These are phyloP conservation scores for Cephus pygmeus DNA, from an alignment of 2,888 invertebrate genomes.

Conservation along the genomic window DNA sequence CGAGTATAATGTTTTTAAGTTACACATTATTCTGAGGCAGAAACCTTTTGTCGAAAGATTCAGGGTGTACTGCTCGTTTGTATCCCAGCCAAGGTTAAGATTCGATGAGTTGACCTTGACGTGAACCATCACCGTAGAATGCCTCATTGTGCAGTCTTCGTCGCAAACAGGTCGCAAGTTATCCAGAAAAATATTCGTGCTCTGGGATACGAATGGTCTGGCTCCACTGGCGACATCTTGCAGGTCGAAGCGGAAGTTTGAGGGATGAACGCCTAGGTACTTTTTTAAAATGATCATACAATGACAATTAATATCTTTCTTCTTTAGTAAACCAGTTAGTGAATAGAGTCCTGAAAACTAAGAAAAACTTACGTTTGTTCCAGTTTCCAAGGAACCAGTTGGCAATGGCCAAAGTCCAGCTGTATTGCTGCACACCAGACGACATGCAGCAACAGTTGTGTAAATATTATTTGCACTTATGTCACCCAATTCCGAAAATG, in stretches of 20 bases:
- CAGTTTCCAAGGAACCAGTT: conserved; percentile 34
- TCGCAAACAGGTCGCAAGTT: conserved; percentile 73
- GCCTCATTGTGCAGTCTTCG: conserved; percentile 65
- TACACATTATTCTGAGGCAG: not conserved
- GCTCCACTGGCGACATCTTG: conserved; percentile 43
- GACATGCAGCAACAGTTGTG: conserved; percentile 46
- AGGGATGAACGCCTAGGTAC: conserved; percentile 31
- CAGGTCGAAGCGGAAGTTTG: conserved; percentile 25
- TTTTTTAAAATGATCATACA: conserved; percentile 11
- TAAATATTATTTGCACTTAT: conserved; percentile 31
- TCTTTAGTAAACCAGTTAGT: not conserved
- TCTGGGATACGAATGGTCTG: conserved; percentile 69
- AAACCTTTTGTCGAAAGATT: conserved; percentile 71
- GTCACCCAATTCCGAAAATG: conserved; percentile 21
- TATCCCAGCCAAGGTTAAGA: conserved; percentile 72
- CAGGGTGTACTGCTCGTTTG: conserved; percentile 77
- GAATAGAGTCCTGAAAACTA: not conserved
- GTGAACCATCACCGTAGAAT: conserved; percentile 71
- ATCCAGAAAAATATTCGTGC: conserved; percentile 69
- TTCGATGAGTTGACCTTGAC: conserved; percentile 69
- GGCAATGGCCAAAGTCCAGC: conserved; percentile 52
- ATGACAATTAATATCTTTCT: not conserved
- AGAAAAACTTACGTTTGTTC: conserved; percentile 37
- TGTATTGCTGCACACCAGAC: conserved; percentile 43
- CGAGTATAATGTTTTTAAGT: not conserved